Conservation (phyloP, 2,888 invertebrate species). For the Tubulanus polymorphus region DNA sequence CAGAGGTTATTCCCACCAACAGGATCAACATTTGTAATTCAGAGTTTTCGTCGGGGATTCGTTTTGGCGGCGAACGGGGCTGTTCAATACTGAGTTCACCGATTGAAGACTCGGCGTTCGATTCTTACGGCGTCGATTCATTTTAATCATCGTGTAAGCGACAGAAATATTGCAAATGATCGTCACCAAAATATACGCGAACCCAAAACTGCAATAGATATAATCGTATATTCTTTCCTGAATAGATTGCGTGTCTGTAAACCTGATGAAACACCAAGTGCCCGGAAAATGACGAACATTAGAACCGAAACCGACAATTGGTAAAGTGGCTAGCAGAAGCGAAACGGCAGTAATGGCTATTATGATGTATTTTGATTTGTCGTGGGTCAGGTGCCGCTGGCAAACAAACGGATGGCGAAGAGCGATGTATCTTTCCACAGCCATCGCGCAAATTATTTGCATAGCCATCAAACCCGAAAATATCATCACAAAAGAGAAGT, state of each 20-base stretch:
- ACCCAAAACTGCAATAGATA: constrained; percentile 39
- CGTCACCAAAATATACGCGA: constrained; percentile 32
- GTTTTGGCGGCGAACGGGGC: no score
- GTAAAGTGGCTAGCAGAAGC: constrained; percentile 39
- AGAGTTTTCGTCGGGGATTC: no score
- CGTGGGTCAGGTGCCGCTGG: constrained; percentile 35
- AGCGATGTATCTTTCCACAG: constrained; percentile 48
- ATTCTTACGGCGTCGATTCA: constrained; percentile 34
- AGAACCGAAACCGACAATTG: constrained; percentile 47
- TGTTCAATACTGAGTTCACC: no score
- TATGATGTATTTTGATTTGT: constrained; percentile 38
- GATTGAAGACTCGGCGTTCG: constrained; percentile 27
- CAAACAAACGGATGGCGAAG: constrained; percentile 47
- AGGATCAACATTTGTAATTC: no score
- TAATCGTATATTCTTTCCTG: constrained; percentile 37
- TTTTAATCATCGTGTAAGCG: constrained; percentile 34
- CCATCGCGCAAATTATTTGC: constrained; percentile 51
- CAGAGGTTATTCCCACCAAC: no score
- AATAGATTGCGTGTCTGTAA: constrained; percentile 32
- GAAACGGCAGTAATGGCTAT: constrained; percentile 36
- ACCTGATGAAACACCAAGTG: constrained; percentile 53
- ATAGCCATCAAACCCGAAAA: constrained; percentile 47
- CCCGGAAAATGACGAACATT: constrained; percentile 45
- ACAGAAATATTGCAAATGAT: constrained; percentile 39
- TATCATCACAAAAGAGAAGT: constrained; percentile 51